phyloP scores from a whole-genome alignment of 2,797 vertebrate species.

The Salmo trutta region DNA sequence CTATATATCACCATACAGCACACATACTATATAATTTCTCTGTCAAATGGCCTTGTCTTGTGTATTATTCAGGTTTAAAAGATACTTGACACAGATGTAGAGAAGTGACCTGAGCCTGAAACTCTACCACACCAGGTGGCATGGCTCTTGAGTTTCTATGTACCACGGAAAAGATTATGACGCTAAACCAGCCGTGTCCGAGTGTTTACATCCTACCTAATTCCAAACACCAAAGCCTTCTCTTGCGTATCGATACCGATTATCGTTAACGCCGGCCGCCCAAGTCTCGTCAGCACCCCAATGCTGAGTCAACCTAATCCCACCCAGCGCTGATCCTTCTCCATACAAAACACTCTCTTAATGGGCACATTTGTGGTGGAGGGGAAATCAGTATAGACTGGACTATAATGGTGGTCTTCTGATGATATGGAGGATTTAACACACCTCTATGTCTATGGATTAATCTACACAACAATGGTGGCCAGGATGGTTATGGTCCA shows the following conservation, averaged over 20 bases:
- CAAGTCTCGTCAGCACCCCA: slow-evolving; percentile 29
- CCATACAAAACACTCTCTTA: slow-evolving; percentile 40
- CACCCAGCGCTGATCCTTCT: slow-evolving; percentile 43
- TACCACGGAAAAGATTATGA: slow-evolving; percentile 8
- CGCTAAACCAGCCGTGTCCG: neutral
- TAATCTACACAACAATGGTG: slow-evolving; percentile 43
- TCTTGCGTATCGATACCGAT: slow-evolving; percentile 36
- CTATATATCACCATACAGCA: neutral
- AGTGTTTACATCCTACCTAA: slow-evolving; percentile 19
- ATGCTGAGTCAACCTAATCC: slow-evolving; percentile 54
- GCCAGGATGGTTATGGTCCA: slow-evolving; percentile 22
- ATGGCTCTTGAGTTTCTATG: slow-evolving; percentile 25
- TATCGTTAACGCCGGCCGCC: slow-evolving; percentile 13
- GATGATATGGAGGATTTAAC: slow-evolving; percentile 64
- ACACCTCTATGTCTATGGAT: slow-evolving; percentile 52
- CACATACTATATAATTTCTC: neutral
- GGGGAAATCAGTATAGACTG: slow-evolving; percentile 45
- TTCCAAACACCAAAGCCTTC: slow-evolving; percentile 35
- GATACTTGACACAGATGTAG: neutral
- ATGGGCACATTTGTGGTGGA: slow-evolving; percentile 50
- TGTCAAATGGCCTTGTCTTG: neutral
- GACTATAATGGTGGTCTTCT: slow-evolving; percentile 41
- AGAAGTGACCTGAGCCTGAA: neutral
- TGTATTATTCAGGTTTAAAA: neutral
- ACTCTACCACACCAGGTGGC: neutral